Base-by-base conservation (phyloP, 2,113 vertebrate genomes). In the Blennius ocellaris region DNA sequence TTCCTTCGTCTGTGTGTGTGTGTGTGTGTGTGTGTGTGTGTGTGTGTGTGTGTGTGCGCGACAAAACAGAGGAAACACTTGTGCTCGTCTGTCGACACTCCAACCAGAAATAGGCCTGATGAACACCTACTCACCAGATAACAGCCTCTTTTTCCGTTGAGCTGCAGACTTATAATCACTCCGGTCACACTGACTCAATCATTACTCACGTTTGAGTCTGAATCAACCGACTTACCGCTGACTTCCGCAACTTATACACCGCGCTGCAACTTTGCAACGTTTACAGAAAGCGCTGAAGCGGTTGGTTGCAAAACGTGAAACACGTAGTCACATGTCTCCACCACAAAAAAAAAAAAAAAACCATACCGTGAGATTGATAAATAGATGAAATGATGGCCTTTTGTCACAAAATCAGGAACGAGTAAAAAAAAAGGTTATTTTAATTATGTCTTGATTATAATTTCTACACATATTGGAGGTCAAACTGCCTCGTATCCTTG, bases 41-140 rank as follows among this genome's bases (percentile, higher is more conserved):
- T 54, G 63, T 73, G 39, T 61, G 39, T 38, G 45, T 53, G 53
- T 59, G 55, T 63, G 60, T 16, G 64, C 8, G 12, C 48, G 40
- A 57, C 17, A 72, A 77, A 72, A 76, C 54, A 80, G 78, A 87
- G 82, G 78, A 89, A 85, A 82, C 79, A 85, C 89, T 87, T 73
- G 64, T 87, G 76, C 70, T 77, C 1, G 79, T 88, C 86, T 87
- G 87, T 89, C 65, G 57, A 69, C 87, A 83, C 87, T 89, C 53
- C 14, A 54, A 58, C 74, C 87, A 89, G 85, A 90, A 90, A 91
- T 90, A 90, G 87, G 67, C 47, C 80, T 71, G 73, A 87, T 84
- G 82, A 92, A 89, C 87, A 88, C 84, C 84, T 84, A 86, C 82
- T 87, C 85, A 87, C 74, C 68, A 84, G 82, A 90, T 81, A 81